A percentile compares a stretch with the other conserved stretches of the same genome.
Evolutionary conservation across 2,797 vertebrate species (phyloP).

Genomic region (Scomberomorus guttatus): DNA sequence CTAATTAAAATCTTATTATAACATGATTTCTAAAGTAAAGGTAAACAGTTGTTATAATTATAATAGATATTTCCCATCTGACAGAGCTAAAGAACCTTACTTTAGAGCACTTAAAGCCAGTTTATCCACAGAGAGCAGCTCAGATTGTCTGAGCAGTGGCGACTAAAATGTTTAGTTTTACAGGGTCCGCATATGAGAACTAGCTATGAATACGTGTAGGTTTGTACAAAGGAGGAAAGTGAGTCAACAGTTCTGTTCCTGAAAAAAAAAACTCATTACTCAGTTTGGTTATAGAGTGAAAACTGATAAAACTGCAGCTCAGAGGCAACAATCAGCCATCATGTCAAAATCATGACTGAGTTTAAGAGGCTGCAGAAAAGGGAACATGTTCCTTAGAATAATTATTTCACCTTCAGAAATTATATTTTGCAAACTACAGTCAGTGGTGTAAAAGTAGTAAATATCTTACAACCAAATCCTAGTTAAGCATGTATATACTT

Average conservation of each 20-base stretch:
- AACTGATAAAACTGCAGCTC: not conserved
- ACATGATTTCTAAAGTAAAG: not conserved
- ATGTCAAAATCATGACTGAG: not conserved
- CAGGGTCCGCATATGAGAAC: not conserved
- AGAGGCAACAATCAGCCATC: not conserved
- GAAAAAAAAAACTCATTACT: not conserved
- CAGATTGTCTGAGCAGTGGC: not conserved
- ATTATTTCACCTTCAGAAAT: not conserved
- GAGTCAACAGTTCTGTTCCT: conserved; percentile 1
- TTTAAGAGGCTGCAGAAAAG: not conserved
- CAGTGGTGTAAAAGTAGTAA: no score
- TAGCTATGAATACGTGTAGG: not conserved
- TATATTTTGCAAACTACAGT: not conserved
- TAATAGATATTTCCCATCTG: not conserved
- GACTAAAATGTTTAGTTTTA: not conserved
- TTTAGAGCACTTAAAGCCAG: not conserved
- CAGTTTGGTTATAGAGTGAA: not conserved
- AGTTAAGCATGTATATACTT: no score
- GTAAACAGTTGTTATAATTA: not conserved
- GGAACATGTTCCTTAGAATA: not conserved
- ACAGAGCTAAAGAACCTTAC: not conserved
- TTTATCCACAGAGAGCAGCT: not conserved
- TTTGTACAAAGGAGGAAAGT: conserved; percentile 6
- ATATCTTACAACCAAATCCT: no score
- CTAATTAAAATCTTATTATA: not conserved